Base-by-base conservation (phyloP, 2,113 vertebrate genomes). In the Bolborhynchus lineola region DNA sequence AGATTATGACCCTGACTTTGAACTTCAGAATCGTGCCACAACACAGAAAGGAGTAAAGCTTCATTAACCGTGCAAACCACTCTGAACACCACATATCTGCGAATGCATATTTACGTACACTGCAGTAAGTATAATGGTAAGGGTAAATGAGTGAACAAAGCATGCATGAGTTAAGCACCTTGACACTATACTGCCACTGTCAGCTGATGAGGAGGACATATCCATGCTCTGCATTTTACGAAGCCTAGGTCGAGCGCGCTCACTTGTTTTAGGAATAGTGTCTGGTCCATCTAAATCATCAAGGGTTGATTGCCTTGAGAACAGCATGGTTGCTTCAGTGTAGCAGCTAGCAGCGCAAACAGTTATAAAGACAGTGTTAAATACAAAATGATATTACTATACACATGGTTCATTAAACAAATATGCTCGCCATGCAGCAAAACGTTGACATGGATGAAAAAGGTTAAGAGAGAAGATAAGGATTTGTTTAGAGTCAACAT, bases 271-370 rank as follows among this genome's bases (percentile, higher is more conserved):
- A 98, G 99, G 99, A 97, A 99, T 98, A 97, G 97, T 97, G 95
- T 99, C 99, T 94, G 98, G 98, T 95, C 98, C 99, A 95, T 99
- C 99, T 97, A 99, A 98, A 98, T 99, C 99, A 97, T 99, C 99
- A 98, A 99, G 98, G 64, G 99, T 99, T 98, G 99, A 99, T 97
- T 99, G 99, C 96, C 99, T 99, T 95, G 99, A 99, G 96, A 99
- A 98, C 97, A 99, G 98, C 97, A 98, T 99, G 98, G 99, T 99
- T 98, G 99, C 99, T 96, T 99, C 99, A 82, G 99, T 99, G 98
- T 98, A 98, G 98, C 98, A 99, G 95, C 99, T 99, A 99, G 97
- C 98, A 98, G 98, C 96, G 97, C 98, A 98, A 98, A 98, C 96
- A 98, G 97, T 98, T 96, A 98, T 35, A 98, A 97, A 98, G 97